Conservation (phyloP, 2,113 vertebrate species). For the Dipodomys merriami region DNA sequence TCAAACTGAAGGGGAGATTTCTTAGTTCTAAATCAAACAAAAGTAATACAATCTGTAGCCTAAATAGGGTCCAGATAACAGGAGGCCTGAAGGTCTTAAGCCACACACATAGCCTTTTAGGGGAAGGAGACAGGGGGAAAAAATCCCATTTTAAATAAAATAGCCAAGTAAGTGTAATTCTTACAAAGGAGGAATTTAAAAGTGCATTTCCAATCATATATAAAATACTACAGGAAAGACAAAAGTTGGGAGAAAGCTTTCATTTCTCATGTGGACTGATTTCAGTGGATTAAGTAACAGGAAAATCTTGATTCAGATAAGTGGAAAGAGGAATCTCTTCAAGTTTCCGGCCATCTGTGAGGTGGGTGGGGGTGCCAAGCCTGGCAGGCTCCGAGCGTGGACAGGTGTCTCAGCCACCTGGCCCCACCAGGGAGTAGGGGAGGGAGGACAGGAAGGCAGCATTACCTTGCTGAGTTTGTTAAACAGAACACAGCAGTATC, state of each 20-base stretch:
- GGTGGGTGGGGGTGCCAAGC: not conserved
- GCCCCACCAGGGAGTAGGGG: slow-evolving; percentile 25
- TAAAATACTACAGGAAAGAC: not conserved
- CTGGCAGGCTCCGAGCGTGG: not conserved
- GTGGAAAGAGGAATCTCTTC: not conserved
- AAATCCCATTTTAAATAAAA: slow-evolving; percentile 35
- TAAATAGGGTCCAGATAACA: not conserved
- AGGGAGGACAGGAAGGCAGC: slow-evolving; percentile 43
- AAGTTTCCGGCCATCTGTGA: slow-evolving; percentile 61
- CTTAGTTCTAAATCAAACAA: not conserved
- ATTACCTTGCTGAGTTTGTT: not conserved
- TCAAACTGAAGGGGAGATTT: not conserved
- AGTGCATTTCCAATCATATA: not conserved
- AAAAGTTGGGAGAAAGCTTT: not conserved
- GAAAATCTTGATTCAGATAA: not conserved
- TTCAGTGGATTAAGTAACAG: not conserved
- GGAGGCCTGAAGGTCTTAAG: not conserved
- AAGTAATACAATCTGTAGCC: not conserved
- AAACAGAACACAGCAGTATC: slow-evolving; percentile 55
- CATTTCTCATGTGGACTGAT: not conserved
- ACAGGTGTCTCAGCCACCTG: slow-evolving; percentile 71
- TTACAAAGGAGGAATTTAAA: not conserved
- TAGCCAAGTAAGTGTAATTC: not conserved
- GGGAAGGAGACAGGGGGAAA: not conserved
- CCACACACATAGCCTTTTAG: not conserved